These are phyloP conservation scores for Pogonocichla stellata DNA, from an alignment of 2,113 vertebrate species.

Conservation along the genomic window DNA sequence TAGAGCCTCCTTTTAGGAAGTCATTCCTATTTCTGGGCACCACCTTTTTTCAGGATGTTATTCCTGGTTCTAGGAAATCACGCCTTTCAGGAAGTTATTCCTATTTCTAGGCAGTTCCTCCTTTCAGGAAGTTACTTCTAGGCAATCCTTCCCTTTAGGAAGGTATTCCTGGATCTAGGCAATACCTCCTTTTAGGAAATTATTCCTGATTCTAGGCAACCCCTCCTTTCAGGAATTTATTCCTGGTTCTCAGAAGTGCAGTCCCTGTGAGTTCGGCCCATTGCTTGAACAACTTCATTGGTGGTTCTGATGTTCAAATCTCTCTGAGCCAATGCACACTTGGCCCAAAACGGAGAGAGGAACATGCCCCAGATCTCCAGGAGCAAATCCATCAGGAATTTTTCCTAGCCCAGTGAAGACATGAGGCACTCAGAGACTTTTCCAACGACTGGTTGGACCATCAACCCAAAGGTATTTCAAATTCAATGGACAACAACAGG, in stretches of 20 bases:
- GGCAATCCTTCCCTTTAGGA: not conserved
- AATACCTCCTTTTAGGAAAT: not conserved
- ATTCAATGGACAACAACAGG: not conserved
- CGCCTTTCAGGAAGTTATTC: not conserved
- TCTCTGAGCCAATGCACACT: not conserved
- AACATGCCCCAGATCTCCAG: not conserved
- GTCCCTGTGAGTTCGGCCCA: not conserved
- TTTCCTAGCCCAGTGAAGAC: not conserved
- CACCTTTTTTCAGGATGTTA: not conserved
- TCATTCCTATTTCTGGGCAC: not conserved
- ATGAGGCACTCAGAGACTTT: not conserved
- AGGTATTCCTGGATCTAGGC: not conserved
- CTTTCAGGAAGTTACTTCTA: not conserved
- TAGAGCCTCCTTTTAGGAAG: not conserved
- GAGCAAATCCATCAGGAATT: not conserved
- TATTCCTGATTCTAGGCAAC: not conserved
- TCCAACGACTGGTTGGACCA: not conserved
- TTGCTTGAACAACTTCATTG: not conserved
- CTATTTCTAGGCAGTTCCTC: not conserved
- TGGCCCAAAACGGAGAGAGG: not conserved
- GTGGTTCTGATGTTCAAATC: accelerated
- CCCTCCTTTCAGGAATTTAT: not conserved
- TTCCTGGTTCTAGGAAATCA: not conserved
- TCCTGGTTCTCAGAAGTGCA: not conserved
- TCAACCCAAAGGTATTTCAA: not conserved